Evolutionary conservation across 2,888 invertebrate species (phyloP), one percentile per base, ranked within the genome.

Genomic region (Patella caerulea): DNA sequence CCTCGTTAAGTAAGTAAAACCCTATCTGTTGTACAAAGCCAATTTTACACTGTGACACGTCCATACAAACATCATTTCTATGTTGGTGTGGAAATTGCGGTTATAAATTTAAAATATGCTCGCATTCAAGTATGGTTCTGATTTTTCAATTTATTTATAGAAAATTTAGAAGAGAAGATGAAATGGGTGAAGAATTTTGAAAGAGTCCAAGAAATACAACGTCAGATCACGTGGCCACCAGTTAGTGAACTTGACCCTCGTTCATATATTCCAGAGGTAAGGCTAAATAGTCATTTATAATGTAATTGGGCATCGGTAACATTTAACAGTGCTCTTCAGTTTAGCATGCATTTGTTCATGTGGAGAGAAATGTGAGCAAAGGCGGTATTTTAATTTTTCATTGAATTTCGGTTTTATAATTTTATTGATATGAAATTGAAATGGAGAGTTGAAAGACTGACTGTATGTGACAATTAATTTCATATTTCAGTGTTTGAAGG

Each of bases 121-220:
- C 5, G 9, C 15, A 29, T 71, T 17, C 29, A 29, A 24, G n/a
- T 11, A n/a, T 29, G 7, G n/a, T 71, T 34, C 11, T 72, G 17
- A 7, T 79, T 15, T 72, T 72, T 15, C n/a, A 54, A 17, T 74
- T 14, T 79, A 34, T 19, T 80, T 81, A 71, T 88, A 94, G 94
- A 94, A 81, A 94, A 94, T 82, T 92, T 94, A 77, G 94, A 94
- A 87, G 94, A 94, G 84, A 94, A 94, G 86, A 94, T 94, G 92
- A 93, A 93, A 85, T 94, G 94, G 94, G 90, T 94, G 78, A 94
- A 94, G 87, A 94, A 94, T 87, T 94, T 94, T 88, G 94, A 94
- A 84, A 90, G 94, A 29, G 92, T 94, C 0, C 93, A 94, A 83
- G 94, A 94, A 86, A 93, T 94, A 72, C 94, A 94, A 85, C 91